phyloP scores from a whole-genome alignment of 2,113 vertebrate genomes.

The Dolichallabes microphthalmus region DNA sequence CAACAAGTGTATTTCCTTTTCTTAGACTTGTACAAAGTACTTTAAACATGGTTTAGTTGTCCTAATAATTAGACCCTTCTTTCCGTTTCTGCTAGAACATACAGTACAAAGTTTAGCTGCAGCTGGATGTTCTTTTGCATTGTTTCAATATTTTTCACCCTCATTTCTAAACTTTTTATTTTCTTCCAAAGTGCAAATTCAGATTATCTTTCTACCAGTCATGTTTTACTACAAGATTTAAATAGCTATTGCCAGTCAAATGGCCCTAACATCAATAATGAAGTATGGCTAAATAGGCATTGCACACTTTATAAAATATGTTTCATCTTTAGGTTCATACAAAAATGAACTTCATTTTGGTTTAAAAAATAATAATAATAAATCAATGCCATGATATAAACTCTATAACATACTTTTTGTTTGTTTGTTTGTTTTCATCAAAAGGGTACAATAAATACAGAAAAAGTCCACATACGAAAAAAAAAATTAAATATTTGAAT shows the following conservation, averaged over 20 bases:
- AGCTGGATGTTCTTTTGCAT: not conserved
- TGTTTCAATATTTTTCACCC: not conserved
- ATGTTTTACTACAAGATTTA: not conserved
- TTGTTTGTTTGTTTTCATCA: constrained; percentile 29
- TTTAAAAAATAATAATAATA: constrained; percentile 65
- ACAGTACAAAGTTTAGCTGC: not conserved
- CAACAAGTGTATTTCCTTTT: constrained; percentile 6
- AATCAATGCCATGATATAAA: constrained; percentile 68
- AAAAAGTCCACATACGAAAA: constrained; percentile 36
- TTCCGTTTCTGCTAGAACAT: not conserved
- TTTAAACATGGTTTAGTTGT: not conserved
- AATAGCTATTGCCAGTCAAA: not conserved
- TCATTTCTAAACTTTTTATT: not conserved
- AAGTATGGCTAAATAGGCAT: constrained; percentile 1
- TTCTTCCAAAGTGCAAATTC: constrained; percentile 30
- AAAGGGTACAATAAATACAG: constrained; percentile 26
- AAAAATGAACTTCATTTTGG: constrained; percentile 61
- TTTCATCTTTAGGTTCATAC: constrained; percentile 36
- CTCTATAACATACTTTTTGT: constrained; percentile 54
- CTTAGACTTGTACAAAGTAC: constrained; percentile 30
- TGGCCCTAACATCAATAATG: not conserved
- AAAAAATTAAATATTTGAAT: constrained; percentile 10
- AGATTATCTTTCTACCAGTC: not conserved
- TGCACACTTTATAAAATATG: not conserved
- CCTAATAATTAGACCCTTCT: not conserved